Evolutionary conservation across 2,797 vertebrate species (phyloP).

Genomic region (Antrozous pallidus): DNA sequence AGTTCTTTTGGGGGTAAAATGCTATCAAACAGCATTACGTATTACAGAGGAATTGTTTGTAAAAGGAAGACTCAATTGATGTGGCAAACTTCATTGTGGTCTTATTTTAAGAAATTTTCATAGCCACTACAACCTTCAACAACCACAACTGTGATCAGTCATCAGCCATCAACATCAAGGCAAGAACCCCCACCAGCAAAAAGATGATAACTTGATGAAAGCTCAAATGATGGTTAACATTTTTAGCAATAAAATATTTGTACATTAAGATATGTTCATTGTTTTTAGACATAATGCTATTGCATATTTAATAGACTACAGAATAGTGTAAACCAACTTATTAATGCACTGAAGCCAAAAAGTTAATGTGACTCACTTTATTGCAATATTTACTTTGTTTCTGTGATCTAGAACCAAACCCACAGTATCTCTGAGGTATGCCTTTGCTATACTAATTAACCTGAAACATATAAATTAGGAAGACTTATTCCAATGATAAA

Average conservation of each 20-base stretch:
- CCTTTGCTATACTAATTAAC: neutral
- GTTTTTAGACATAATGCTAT: neutral
- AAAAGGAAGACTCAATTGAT: neutral
- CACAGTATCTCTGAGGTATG: neutral
- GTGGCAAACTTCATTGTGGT: neutral
- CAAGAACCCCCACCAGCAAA: neutral
- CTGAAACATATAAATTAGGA: neutral
- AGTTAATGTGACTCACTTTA: neutral
- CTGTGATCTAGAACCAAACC: neutral
- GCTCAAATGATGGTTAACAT: neutral
- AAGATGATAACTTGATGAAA: neutral
- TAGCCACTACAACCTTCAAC: neutral
- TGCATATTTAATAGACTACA: neutral
- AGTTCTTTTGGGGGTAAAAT: neutral
- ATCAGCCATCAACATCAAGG: neutral
- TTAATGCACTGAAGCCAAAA: neutral
- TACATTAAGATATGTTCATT: neutral
- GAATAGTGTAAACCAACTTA: neutral
- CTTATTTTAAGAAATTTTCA: neutral
- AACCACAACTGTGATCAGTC: neutral
- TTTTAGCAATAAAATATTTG: neutral
- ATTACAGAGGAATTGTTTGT: neutral
- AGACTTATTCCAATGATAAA: constrained; percentile 12
- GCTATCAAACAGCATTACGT: neutral
- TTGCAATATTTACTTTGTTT: neutral